These are phyloP conservation scores for Lepidocyrtoides sp. DNA, from an alignment of 2,888 invertebrate species.

Conservation along the genomic window DNA sequence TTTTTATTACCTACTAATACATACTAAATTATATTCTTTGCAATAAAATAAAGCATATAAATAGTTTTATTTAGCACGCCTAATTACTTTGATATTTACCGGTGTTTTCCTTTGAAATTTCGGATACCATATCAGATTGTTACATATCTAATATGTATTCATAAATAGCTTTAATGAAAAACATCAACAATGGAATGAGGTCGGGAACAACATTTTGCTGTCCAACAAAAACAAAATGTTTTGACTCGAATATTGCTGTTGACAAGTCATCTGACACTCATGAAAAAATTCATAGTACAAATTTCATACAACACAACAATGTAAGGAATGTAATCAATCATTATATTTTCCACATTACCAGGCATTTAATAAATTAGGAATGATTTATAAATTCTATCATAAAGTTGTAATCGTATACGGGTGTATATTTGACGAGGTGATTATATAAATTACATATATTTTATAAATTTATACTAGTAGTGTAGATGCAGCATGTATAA, in stretches of 20 bases:
- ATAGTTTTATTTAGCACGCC: conserved; percentile 27
- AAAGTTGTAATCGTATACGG: conserved; percentile 43
- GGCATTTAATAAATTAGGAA: conserved; percentile 29
- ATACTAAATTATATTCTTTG: background rate
- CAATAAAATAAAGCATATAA: conserved; percentile 45
- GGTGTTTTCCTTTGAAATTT: background rate
- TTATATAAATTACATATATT: background rate
- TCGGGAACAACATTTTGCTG: background rate
- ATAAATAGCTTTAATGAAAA: background rate
- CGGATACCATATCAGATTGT: background rate
- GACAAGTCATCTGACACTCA: background rate
- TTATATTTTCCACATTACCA: background rate
- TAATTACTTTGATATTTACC: conserved; percentile 27
- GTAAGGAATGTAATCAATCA: background rate
- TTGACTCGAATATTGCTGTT: too few species aligned
- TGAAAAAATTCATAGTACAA: background rate
- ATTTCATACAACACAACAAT: background rate
- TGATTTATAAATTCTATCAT: background rate
- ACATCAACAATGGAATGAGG: background rate
- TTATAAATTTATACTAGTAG: background rate
- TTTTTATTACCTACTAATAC: background rate
- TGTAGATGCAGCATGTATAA: too few species aligned
- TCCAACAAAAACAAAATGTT: background rate
- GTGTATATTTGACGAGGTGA: conserved; percentile 35
- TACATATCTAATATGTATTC: too few species aligned